phyloP scores from a whole-genome alignment of 2,113 vertebrate genomes.

The Vulpes vulpes region DNA sequence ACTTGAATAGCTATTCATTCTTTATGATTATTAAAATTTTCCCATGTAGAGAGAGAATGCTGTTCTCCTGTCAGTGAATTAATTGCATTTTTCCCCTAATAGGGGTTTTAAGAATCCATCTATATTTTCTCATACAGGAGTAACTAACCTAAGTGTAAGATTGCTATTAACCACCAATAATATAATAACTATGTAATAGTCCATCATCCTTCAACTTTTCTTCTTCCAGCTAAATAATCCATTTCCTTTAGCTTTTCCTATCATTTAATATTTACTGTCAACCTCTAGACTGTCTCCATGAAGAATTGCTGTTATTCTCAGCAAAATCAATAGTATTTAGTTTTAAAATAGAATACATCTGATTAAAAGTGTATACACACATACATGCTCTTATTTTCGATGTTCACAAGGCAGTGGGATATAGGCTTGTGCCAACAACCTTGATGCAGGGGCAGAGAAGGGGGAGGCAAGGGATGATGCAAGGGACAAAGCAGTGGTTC shows the following conservation, averaged over 20 bases:
- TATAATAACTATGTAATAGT: slow-evolving; percentile 13
- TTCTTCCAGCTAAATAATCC: background rate
- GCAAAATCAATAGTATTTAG: slow-evolving; percentile 14
- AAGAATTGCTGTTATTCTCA: background rate
- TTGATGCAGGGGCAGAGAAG: background rate
- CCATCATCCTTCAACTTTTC: background rate
- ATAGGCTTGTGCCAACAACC: background rate
- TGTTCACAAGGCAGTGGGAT: slow-evolving; percentile 9
- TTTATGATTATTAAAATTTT: slow-evolving; percentile 46
- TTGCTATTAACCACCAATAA: slow-evolving; percentile 16
- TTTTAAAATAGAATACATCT: slow-evolving; percentile 40
- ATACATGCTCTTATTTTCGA: background rate
- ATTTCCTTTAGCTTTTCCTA: background rate
- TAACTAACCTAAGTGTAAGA: background rate
- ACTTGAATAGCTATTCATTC: slow-evolving; percentile 45
- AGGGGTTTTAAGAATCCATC: background rate
- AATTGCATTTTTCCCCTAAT: slow-evolving; percentile 29
- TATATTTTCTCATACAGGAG: slow-evolving; percentile 3
- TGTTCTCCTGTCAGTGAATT: slow-evolving; percentile 22
- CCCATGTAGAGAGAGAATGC: slow-evolving; percentile 18
- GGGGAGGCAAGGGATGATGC: background rate
- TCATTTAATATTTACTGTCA: slow-evolving; percentile 25
- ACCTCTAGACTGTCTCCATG: background rate
- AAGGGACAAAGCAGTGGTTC: background rate
- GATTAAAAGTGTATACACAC: background rate